Evolutionary conservation across 1,140 invertebrate species (phyloP).

Genomic region (Pachyrhynchus sulphureomaculatus): DNA sequence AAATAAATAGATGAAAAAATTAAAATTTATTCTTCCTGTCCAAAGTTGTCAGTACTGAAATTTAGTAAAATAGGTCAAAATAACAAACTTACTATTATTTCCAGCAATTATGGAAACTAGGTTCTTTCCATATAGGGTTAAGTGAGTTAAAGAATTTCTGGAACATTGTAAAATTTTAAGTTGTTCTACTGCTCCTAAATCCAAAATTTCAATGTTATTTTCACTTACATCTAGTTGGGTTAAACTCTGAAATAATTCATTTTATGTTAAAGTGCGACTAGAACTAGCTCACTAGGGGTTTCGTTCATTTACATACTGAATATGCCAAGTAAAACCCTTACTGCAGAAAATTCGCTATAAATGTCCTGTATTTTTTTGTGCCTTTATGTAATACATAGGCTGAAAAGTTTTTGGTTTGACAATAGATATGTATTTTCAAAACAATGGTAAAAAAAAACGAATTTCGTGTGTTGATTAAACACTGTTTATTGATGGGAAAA

Average conservation of each 20-base stretch:
- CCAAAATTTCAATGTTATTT: slow-evolving; percentile 73
- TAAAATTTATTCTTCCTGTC: slow-evolving; percentile 1
- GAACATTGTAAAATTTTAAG: slow-evolving; percentile 71
- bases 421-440: too few species aligned
- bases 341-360: too few species aligned
- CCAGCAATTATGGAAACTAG: slow-evolving; percentile 70
- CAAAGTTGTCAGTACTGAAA: not conserved
- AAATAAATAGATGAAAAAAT: slow-evolving; percentile 45
- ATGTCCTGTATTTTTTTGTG: too few species aligned
- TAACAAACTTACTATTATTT: slow-evolving; percentile 67
- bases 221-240: slow-evolving; percentile 77
- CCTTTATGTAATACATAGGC: too few species aligned
- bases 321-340: too few species aligned
- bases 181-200: slow-evolving; percentile 68
- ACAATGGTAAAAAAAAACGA: too few species aligned
- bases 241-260: slow-evolving; percentile 58
- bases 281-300: too few species aligned
- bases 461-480: too few species aligned
- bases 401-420: too few species aligned
- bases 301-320: too few species aligned
- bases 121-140: slow-evolving; percentile 67
- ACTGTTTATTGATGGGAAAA: too few species aligned
- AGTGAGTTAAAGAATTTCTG: slow-evolving; percentile 66
- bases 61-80: not conserved
- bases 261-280: not conserved